These are phyloP conservation scores for Drosophila varians DNA, from an alignment of 1,140 invertebrate genomes.

Conservation along the genomic window DNA sequence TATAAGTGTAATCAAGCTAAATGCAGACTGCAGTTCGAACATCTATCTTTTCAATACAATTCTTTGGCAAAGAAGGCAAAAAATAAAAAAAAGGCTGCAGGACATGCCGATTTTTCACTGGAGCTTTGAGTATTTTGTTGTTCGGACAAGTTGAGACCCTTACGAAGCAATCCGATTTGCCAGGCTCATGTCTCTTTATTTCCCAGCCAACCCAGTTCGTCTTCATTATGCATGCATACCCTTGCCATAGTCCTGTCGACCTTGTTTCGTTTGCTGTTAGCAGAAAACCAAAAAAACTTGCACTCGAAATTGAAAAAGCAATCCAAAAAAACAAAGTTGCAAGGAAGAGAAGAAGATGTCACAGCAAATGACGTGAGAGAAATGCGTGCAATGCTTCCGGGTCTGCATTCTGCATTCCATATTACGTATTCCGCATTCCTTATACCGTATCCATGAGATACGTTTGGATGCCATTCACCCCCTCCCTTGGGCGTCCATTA, in stretches of 20 bases:
- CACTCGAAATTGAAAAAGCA: conserved; percentile 57
- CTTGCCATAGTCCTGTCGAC: not conserved
- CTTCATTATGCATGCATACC: conserved; percentile 75
- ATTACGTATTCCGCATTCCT: not conserved
- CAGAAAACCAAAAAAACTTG: conserved; percentile 15
- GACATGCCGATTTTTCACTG: not conserved
- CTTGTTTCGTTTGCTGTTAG: conserved; percentile 8
- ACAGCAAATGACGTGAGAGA: conserved; percentile 52
- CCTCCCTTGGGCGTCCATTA: conserved; percentile 18
- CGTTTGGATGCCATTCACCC: not conserved
- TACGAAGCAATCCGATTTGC: conserved; percentile 59
- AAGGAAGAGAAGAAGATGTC: conserved; percentile 44
- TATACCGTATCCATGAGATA: not conserved
- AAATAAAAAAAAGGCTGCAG: not conserved
- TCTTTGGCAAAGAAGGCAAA: not conserved
- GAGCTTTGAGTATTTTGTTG: not conserved
- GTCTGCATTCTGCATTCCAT: conserved; percentile 7
- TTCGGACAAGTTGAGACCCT: conserved; percentile 40
- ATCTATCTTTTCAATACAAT: too few species aligned
- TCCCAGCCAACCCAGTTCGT: conserved; percentile 19
- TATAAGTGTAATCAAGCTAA: too few species aligned
- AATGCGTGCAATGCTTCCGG: conserved; percentile 51
- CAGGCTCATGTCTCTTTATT: conserved; percentile 14
- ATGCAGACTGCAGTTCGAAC: not conserved
- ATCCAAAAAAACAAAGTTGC: not conserved